Evolutionary conservation across 2,113 vertebrate species (phyloP), one percentile per base, ranked within the genome.

Genomic region (Plectropomus leopardus): DNA sequence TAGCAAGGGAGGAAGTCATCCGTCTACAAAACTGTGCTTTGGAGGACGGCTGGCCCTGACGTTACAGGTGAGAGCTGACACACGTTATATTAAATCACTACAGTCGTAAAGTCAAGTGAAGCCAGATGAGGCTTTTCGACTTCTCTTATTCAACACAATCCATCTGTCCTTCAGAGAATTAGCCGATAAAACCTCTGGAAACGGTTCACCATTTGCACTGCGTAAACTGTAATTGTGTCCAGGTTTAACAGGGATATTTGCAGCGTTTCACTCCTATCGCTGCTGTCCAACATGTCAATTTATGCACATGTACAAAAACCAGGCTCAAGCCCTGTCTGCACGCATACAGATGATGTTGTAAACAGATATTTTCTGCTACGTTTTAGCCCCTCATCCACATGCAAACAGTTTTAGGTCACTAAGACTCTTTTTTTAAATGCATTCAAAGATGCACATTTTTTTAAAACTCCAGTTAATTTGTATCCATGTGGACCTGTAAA

Each of bases 1-100:
- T 86, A 89, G 88, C 82, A 72, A 51, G 63, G 69, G 70, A 74
- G 90, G 90, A 92, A 92, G 85, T 89, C 86, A 84, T 92, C 78
- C 34, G 74, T 92, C 91, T 90, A 10, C 69, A 24, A 23, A 69
- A 71, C 59, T 70, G 77, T 47, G 77, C 59, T 83, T 68, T 17
- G n/a, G 79, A 86, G 82, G 64, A 72, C 4, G 36, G n/a, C 54
- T 48, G 48, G 17, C 59, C 78, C 67, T 16, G 73, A 80, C 90
- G 32, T 66, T 36, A 65, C 89, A 91, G 90, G 89, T 92, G 88
- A 91, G 86, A 85, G 83, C 71, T 67, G 91, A 90, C 80, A 82
- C 85, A 67, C 32, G 73, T 84, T 84, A 65, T 71, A 86, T 87
- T 82, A 90, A 90, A 89, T 86, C 90, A 83, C 76, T 15, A 11